A percentile compares a stretch with the other conserved stretches of the same genome.
These are phyloP conservation scores for Ibidorhyncha struthersii DNA, from an alignment of 2,113 vertebrate species.

Conservation along the genomic window DNA sequence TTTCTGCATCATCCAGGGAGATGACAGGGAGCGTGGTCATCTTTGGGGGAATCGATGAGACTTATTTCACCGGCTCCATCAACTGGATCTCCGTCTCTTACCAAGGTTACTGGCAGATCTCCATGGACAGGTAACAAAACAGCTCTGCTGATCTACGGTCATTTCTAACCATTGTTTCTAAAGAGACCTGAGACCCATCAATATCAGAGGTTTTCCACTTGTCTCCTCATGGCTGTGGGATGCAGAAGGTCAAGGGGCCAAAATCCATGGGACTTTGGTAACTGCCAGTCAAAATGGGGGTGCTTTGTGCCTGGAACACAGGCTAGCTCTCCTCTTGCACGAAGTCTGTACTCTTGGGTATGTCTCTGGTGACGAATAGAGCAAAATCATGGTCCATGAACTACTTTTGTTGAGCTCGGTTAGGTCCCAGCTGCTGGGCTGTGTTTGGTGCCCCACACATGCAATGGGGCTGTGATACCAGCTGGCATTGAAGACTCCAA, in stretches of 20 bases:
- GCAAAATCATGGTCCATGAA: neutral
- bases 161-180: neutral
- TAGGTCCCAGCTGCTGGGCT: rapidly evolving
- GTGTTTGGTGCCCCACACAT: neutral
- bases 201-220: neutral
- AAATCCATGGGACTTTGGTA: rapidly evolving
- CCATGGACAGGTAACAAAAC: constrained; percentile 75
- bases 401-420: neutral
- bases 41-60: constrained; percentile 71
- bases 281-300: neutral
- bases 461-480: neutral
- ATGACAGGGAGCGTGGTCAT: constrained; percentile 69
- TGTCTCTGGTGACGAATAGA: neutral
- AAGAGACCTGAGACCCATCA: neutral
- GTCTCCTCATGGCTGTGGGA: rapidly evolving
- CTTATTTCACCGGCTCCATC: constrained; percentile 69
- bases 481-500: neutral
- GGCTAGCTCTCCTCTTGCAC: neutral
- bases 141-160: neutral
- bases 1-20: neutral
- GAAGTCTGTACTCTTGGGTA: neutral
- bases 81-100: constrained; percentile 75
- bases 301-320: neutral
- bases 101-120: constrained; percentile 80
- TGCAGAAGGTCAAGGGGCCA: neutral